Evolutionary conservation across 2,888 invertebrate genomes (phyloP), one percentile per base, ranked within the genome.

Genomic region (Camponotus fellah): DNA sequence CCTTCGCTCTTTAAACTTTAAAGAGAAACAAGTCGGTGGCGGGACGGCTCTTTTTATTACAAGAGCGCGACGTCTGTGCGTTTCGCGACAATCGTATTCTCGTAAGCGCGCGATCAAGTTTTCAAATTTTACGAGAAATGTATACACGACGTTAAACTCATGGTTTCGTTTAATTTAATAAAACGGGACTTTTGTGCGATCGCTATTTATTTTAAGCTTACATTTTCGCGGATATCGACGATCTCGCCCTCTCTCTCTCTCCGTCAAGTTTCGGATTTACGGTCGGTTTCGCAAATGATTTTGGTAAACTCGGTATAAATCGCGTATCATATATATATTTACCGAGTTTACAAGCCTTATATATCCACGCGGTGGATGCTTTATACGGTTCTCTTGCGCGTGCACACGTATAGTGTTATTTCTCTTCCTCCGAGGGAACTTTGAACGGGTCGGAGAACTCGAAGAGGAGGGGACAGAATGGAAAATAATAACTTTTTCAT

Each of bases 401-500:
- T 49, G 49, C 82, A 8, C 82, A 37, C n/a, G 26, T 26, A 53
- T 53, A 53, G 53, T 2, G 65, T 76, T 26, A 34, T 64, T 56
- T 14, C 40, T 56, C 58, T 43, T 21, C n/a, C 14, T 40, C 12
- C 21, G 26, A 9, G 84, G 69, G 84, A 84, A 85, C 66, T 82
- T 86, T 46, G 87, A 64, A 81, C 84, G 60, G 65, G 68, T 68
- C 60, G 68, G 56, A 56, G 72, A 40, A 65, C 34, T 60, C 32
- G 77, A 72, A 71, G 74, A 53, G 53, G 53, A 53, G 72, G 69
- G 82, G 72, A 80, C 66, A 87, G 86, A 91, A 91, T 90, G 90
- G 91, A 91, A 91, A 91, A 92, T 89, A 92, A 92, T 92, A 91
- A 90, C 90, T 91, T 91, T 91, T 91, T 91, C 89, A 91, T 91